A percentile compares a stretch with the other conserved stretches of the same genome.
phyloP scores from a whole-genome alignment of 2,888 invertebrate genomes.

The Drosophila maculinotata region DNA sequence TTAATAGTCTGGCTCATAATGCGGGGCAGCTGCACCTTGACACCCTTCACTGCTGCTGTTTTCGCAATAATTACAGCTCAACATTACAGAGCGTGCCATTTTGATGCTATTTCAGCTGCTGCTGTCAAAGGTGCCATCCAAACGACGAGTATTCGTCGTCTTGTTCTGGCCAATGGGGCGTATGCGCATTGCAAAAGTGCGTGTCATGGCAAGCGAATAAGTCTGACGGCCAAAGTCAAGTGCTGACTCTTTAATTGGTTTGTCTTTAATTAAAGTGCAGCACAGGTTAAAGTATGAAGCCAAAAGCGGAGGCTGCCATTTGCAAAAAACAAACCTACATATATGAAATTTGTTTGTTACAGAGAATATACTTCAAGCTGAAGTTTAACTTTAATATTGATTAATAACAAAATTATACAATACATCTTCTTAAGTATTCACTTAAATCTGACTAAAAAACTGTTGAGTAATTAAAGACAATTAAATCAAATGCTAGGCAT shows the following conservation, averaged over 20 bases:
- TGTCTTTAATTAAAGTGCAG: conserved; percentile 23
- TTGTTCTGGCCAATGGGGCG: conserved; percentile 55
- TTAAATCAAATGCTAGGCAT: no score
- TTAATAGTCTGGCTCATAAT: conserved; percentile 26
- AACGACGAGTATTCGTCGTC: no score
- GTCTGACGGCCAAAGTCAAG: conserved; percentile 41
- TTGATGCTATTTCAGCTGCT: conserved; percentile 5
- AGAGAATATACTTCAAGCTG: not conserved
- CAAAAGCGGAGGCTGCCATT: not conserved
- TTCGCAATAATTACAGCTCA: conserved; percentile 54
- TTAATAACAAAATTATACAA: no score
- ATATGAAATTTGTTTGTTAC: not conserved
- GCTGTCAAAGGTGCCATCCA: conserved; percentile 47
- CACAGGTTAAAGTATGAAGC: conserved; percentile 8
- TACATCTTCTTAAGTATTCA: no score
- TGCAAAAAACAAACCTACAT: not conserved
- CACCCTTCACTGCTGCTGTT: conserved; percentile 54
- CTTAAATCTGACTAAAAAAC: no score
- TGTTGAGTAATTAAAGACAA: no score
- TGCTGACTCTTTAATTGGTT: not conserved
- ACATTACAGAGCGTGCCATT: conserved; percentile 30
- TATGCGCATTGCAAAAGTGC: conserved; percentile 56
- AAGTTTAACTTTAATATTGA: not conserved
- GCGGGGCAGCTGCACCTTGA: conserved; percentile 56
- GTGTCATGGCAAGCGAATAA: conserved; percentile 50